Evolutionary conservation across 2,888 invertebrate species (phyloP).

Genomic region (Choreutis nemorana): DNA sequence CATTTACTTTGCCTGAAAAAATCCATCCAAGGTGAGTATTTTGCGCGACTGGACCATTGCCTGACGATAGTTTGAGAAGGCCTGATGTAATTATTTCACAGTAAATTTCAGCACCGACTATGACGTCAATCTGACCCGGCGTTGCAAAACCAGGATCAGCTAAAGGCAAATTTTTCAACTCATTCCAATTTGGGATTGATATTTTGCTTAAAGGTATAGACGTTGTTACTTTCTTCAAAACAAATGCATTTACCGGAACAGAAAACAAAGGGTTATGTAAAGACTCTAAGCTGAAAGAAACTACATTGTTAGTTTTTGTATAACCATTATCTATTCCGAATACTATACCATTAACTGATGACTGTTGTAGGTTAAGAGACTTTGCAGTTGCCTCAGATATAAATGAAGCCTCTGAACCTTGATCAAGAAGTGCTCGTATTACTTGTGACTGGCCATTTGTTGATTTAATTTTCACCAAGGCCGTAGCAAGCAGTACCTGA

Average conservation of each 20-base stretch:
- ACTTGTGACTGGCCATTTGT: conserved; percentile 6
- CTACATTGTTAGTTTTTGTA: no score
- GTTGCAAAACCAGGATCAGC: no score
- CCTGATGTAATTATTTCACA: no score
- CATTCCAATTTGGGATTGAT: neutral
- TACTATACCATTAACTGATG: no score
- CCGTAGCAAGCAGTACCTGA: conserved; percentile 16
- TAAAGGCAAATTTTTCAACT: no score
- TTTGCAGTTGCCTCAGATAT: conserved; percentile 16
- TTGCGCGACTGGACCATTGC: neutral
- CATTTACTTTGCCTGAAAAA: neutral
- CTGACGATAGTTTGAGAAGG: no score
- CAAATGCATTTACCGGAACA: neutral
- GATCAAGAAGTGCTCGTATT: conserved; percentile 15
- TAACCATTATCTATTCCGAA: no score
- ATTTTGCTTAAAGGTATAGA: neutral
- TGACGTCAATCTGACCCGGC: no score
- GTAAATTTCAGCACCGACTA: no score
- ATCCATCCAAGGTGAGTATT: neutral
- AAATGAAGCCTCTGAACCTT: conserved; percentile 17
- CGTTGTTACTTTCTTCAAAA: neutral
- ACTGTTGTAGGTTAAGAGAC: no score
- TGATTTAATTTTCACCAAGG: conserved; percentile 12
- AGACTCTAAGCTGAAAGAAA: no score
- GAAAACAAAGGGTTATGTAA: neutral